Evolutionary conservation across 64 coral and sea anemone genomes (phyloP).

Genomic region (Anthopleura sola): DNA sequence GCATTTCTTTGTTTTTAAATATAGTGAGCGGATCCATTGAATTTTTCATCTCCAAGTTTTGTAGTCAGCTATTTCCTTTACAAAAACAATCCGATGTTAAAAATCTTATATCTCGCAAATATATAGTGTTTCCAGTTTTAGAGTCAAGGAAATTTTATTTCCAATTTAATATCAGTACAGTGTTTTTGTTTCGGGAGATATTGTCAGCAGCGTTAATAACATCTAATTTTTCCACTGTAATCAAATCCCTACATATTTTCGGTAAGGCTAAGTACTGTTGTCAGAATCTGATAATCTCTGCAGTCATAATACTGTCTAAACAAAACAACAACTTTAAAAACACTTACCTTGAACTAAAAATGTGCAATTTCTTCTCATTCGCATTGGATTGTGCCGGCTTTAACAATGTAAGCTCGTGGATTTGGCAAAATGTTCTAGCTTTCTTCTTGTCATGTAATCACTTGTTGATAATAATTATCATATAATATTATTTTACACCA

Average conservation of each 20-base stretch:
- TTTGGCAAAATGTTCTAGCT: neutral
- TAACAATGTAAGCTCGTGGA: neutral
- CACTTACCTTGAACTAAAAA: neutral
- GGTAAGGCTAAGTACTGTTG: neutral
- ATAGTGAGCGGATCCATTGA: neutral
- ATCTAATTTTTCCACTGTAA: neutral
- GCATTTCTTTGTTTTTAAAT: neutral
- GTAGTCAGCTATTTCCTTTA: neutral
- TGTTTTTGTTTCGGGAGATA: neutral
- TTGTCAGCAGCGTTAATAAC: neutral
- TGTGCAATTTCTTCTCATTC: neutral
- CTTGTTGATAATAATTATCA: constrained; percentile 6
- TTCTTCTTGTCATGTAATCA: neutral
- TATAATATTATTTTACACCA: neutral
- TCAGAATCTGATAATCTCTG: neutral
- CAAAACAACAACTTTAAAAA: neutral
- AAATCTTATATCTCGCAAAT: too few species aligned
- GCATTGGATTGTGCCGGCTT: neutral
- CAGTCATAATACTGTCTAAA: too few species aligned
- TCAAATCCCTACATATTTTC: neutral
- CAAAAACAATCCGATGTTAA: too few species aligned
- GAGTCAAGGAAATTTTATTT: too few species aligned
- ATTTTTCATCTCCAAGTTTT: neutral
- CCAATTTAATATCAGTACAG: too few species aligned
- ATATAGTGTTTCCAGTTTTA: too few species aligned